Conservation (phyloP, 2,888 invertebrate species). For the Mythimna albipuncta region DNA sequence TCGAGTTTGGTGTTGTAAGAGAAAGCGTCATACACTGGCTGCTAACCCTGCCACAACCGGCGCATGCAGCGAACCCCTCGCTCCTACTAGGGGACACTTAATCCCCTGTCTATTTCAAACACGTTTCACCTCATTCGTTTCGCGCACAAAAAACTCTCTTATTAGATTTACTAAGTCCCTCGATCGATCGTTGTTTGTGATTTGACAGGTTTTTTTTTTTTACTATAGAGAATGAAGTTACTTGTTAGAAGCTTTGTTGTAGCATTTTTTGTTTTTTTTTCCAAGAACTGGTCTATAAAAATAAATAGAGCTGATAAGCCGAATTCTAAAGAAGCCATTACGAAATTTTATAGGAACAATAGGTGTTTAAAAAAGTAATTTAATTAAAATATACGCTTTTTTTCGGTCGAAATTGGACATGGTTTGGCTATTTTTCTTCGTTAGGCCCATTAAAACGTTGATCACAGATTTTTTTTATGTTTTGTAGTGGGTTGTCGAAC, state of each 20-base stretch:
- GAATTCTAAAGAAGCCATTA: conserved; percentile 47
- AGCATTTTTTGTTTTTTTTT: conserved; percentile 17
- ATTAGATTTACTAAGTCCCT: conserved; percentile 85
- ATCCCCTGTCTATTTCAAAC: conserved; percentile 91
- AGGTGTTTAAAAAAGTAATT: conserved; percentile 35
- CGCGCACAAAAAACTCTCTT: conserved; percentile 87
- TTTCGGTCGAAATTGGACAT: conserved; percentile 30
- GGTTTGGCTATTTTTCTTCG: conserved; percentile 26
- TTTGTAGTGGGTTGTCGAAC: conserved; percentile 26
- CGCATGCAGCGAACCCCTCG: conserved; percentile 70
- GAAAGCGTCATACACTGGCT: conserved; percentile 45
- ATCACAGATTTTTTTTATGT: conserved; percentile 22
- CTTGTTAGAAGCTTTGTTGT: conserved; percentile 54
- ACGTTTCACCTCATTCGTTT: conserved; percentile 90
- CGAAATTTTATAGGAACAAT: conserved; percentile 43
- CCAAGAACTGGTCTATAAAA: conserved; percentile 38
- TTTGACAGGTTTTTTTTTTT: conserved; percentile 79
- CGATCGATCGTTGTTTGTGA: conserved; percentile 84
- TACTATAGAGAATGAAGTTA: conserved; percentile 62
- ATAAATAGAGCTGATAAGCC: conserved; percentile 32
- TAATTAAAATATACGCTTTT: conserved; percentile 47
- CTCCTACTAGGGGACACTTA: conserved; percentile 83
- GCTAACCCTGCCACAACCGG: conserved; percentile 57
- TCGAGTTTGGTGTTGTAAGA: conserved; percentile 52
- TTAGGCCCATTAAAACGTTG: conserved; percentile 19